Percentiles rank a stretch among this genome's conserved stretches.
Evolutionary conservation across 2,113 vertebrate genomes (phyloP).

Genomic region (Odontophorus gujanensis): DNA sequence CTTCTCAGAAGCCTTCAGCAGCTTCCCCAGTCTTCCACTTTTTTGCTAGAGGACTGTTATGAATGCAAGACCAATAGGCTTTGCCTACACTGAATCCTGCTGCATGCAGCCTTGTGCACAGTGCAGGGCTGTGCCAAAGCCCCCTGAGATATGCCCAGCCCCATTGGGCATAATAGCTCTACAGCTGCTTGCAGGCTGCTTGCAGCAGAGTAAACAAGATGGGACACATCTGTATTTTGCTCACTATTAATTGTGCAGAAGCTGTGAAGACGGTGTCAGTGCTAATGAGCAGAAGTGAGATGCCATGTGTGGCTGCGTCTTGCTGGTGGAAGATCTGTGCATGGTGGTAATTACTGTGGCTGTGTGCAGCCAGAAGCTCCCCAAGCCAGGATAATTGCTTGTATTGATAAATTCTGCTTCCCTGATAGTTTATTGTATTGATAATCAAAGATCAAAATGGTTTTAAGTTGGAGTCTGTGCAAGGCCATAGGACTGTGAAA

Average conservation of each 20-base stretch:
- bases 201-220: not conserved
- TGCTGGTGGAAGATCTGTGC: not conserved
- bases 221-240: not conserved
- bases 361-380: not conserved
- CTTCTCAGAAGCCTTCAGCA: constrained; percentile 4
- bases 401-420: not conserved
- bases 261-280: not conserved
- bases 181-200: not conserved
- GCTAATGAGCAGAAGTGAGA: not conserved
- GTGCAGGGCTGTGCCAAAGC: not conserved
- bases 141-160: too few species aligned
- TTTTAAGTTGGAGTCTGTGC: not conserved
- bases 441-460: not conserved
- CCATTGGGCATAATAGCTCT: too few species aligned
- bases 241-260: not conserved
- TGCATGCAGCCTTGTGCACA: fast-evolving
- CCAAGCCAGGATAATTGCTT: not conserved
- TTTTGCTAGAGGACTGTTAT: not conserved
- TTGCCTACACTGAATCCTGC: fast-evolving
- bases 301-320: not conserved
- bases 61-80: not conserved
- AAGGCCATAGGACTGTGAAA: not conserved
- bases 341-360: not conserved
- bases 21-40: not conserved
- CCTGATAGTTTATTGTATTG: not conserved